These are phyloP conservation scores for Odontocerum albicorne DNA, from an alignment of 2,888 invertebrate species.

Conservation along the genomic window DNA sequence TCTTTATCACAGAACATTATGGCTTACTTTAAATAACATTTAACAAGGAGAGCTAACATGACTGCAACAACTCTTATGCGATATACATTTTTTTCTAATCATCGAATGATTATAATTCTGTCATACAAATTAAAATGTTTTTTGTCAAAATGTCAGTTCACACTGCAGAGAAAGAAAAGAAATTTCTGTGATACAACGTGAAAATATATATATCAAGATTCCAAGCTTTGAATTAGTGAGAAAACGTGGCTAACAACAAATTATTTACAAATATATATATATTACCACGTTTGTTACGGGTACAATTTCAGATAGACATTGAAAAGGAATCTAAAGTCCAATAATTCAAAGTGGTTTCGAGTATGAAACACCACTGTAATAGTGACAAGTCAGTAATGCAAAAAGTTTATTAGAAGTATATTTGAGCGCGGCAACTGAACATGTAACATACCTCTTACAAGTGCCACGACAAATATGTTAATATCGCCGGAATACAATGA, in stretches of 20 bases:
- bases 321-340: conserved; percentile 3
- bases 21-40: conserved; percentile 38
- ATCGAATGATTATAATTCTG: conserved; percentile 26
- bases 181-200: conserved; percentile 22
- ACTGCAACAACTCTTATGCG: conserved; percentile 33
- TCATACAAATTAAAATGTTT: conserved; percentile 28
- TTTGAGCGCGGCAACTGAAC: conserved; percentile 26
- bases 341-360: conserved; percentile 6
- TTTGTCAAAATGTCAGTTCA: conserved; percentile 33
- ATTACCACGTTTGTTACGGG: background rate
- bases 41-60: conserved; percentile 37
- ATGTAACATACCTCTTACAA: background rate
- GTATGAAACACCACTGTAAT: conserved; percentile 4
- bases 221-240: conserved; percentile 21
- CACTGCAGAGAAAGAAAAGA: conserved; percentile 18
- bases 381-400: conserved; percentile 24
- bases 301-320: conserved; percentile 16
- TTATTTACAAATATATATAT: conserved; percentile 21
- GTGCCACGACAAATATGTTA: conserved; percentile 1
- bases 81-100: conserved; percentile 19
- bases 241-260: conserved; percentile 25
- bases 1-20: conserved; percentile 38
- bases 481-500: conserved; percentile 6
- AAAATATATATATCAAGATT: conserved; percentile 15
- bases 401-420: conserved; percentile 12